Percentiles rank a stretch among this genome's conserved stretches.
These are phyloP conservation scores for Eulemur mongoz DNA, from an alignment of 2,797 vertebrate genomes.

Conservation along the genomic window DNA sequence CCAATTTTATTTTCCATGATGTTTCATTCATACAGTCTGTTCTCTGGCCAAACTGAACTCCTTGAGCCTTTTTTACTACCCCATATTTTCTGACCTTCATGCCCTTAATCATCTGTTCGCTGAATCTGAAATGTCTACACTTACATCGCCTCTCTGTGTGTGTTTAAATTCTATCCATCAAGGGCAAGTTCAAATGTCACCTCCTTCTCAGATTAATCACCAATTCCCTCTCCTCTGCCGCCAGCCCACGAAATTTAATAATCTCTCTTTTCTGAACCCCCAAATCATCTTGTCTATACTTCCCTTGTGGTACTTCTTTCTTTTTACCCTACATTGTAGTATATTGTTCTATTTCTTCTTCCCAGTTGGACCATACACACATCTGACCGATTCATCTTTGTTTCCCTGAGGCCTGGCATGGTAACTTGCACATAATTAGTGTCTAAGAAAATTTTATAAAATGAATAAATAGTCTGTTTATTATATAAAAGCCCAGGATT, in stretches of 20 bases:
- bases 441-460: slow-evolving; percentile 30
- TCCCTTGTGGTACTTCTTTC: not conserved
- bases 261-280: not conserved
- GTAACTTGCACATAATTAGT: not conserved
- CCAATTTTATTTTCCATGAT: not conserved
- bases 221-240: not conserved
- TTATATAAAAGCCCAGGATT: slow-evolving; percentile 29
- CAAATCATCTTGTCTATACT: not conserved
- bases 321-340: not conserved
- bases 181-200: not conserved
- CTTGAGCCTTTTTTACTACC: not conserved
- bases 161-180: not conserved
- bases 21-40: not conserved
- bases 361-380: not conserved
- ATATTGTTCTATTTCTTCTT: not conserved
- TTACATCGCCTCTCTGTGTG: not conserved
- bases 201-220: slow-evolving; percentile 4
- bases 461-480: not conserved
- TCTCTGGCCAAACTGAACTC: not conserved
- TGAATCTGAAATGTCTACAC: not conserved
- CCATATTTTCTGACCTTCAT: not conserved
- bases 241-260: not conserved
- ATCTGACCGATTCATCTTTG: not conserved
- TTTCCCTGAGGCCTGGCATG: not conserved
- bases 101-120: not conserved